phyloP scores from a whole-genome alignment of 2,113 vertebrate genomes.

The Oncorhynchus masou region DNA sequence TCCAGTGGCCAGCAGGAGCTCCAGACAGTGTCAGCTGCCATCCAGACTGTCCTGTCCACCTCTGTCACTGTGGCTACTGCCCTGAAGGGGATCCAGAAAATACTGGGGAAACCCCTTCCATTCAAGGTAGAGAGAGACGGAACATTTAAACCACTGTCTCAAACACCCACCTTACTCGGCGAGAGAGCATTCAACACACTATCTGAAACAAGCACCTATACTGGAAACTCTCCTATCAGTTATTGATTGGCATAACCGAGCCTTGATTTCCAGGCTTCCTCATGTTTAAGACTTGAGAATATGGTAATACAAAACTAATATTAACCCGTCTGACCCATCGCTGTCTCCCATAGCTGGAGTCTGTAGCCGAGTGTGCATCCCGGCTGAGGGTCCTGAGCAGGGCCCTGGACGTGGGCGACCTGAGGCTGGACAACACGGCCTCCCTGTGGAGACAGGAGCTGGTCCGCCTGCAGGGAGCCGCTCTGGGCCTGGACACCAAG shows the following conservation, averaged over 20 bases:
- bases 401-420: slow-evolving; percentile 73
- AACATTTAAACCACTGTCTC: background rate
- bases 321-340: background rate
- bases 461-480: slow-evolving; percentile 74
- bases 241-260: too few species aligned
- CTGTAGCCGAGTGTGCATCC: slow-evolving; percentile 80
- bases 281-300: too few species aligned
- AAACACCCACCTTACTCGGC: background rate
- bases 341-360: slow-evolving; percentile 73
- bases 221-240: background rate
- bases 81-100: slow-evolving; percentile 88
- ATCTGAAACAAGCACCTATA: background rate
- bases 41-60: slow-evolving; percentile 83
- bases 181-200: background rate
- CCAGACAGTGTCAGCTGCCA: slow-evolving; percentile 81
- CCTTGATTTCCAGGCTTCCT: too few species aligned
- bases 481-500: slow-evolving; percentile 77
- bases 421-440: slow-evolving; percentile 61
- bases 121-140: slow-evolving; percentile 82
- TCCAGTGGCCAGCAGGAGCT: slow-evolving; percentile 82
- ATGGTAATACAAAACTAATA: background rate
- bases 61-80: slow-evolving; percentile 67
- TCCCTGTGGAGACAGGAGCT: slow-evolving; percentile 75
- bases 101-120: slow-evolving; percentile 86
- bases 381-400: slow-evolving; percentile 76